Evolutionary conservation across 2,888 invertebrate species (phyloP), one percentile per base, ranked within the genome.

Genomic region (Tetranychus truncatus): DNA sequence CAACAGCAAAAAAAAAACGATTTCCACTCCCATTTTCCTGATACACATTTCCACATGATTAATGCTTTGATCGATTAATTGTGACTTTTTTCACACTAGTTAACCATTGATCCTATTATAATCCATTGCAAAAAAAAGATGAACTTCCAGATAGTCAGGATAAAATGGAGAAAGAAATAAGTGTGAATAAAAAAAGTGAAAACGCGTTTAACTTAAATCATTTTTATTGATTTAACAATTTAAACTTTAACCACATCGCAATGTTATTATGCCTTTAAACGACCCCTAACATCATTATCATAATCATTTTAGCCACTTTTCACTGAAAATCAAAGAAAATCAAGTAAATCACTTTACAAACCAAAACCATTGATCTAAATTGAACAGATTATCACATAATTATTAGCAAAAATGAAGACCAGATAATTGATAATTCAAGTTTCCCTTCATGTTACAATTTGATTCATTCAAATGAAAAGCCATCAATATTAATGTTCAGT

Each of bases 21-120:
- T 34, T 34, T 34, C 34, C 34, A 34, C 34, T 34, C 34, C 34
- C 34, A 34, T 34, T 34, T 34, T 34, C 5, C 34, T 34, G 34
- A 34, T 34, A 34, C 34, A 34, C 34, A 34, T 73, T 55, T 73
- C 65, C 55, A 15, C n/a, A 11, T 67, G 55, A 55, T 24, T 69
- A 69, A 24, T 69, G 9, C 11, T 69, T 69, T 69, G 69, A 24
- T 69, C 21, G 69, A 69, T 34, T 34, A 21, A 69, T 69, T 69
- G 55, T 55, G 55, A 55, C 55, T 55, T 15, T 55, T 55, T 15
- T 55, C 15, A 9, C 55, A 55, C 55, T 15, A 55, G 55, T 15
- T 55, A 55, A 55, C 55, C 9, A 55, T 55, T 55, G 9, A 55
- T 55, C 15, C 9, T 55, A 55, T 55, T 55, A 55, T 15, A 15